These are phyloP conservation scores for Acrocephalus scirpaceus DNA, from an alignment of 2,797 vertebrate species.

Conservation along the genomic window DNA sequence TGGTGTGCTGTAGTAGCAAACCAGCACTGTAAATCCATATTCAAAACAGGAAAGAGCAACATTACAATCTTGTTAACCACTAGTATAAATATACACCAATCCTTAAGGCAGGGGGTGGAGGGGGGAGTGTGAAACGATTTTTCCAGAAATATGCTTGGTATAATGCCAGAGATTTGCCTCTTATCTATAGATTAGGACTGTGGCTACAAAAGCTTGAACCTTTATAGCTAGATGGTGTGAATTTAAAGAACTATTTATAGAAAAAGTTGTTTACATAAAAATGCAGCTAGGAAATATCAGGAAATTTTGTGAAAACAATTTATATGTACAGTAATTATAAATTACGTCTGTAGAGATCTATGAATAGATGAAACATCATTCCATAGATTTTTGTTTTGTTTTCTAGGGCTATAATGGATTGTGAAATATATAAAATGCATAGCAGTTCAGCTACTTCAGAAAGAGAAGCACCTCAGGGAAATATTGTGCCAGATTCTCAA, in stretches of 20 bases:
- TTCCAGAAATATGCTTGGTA: background rate
- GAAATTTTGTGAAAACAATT: background rate
- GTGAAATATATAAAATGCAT: background rate
- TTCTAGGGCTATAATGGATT: background rate
- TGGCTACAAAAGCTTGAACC: background rate
- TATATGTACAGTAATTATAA: background rate
- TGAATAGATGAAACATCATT: background rate
- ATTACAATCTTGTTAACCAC: background rate
- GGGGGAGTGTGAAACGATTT: background rate
- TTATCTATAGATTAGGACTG: background rate
- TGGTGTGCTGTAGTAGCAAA: background rate
- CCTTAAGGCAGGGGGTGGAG: background rate
- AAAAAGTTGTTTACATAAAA: background rate
- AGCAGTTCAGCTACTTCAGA: background rate
- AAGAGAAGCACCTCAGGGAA: conserved; percentile 13
- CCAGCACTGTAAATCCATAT: background rate
- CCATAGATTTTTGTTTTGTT: background rate
- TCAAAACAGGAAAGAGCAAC: background rate
- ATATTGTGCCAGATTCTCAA: conserved; percentile 7
- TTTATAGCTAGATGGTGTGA: background rate
- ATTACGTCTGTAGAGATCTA: background rate
- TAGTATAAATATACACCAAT: background rate
- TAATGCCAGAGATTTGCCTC: background rate
- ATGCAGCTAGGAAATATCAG: background rate
- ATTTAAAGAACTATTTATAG: background rate